Percentiles rank a stretch among this genome's conserved stretches.
Evolutionary conservation across 2,797 vertebrate species (phyloP).

Genomic region (Hapalemur alaotrensis): DNA sequence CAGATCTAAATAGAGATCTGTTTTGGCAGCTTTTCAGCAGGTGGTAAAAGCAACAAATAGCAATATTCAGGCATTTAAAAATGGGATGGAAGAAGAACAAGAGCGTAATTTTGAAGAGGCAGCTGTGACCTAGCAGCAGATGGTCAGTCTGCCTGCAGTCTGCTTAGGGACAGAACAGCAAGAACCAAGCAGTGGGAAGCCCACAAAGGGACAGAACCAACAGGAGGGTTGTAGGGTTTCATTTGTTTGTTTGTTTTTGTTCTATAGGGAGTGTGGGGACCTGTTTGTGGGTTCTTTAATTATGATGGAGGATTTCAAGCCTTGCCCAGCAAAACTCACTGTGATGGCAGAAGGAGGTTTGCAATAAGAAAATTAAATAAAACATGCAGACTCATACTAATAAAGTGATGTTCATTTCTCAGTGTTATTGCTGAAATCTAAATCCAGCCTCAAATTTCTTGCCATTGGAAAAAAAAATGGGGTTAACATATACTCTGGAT

Average conservation of each 20-base stretch:
- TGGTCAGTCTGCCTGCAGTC: background rate
- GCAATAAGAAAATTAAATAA: background rate
- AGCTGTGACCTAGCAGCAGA: slow-evolving; percentile 27
- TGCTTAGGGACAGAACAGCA: background rate
- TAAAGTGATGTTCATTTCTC: background rate
- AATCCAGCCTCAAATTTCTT: background rate
- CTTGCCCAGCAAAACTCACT: background rate
- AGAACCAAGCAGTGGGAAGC: background rate
- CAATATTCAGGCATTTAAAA: background rate
- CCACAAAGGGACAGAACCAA: background rate
- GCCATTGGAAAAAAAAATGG: background rate
- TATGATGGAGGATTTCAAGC: background rate
- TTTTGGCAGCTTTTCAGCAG: slow-evolving; percentile 60
- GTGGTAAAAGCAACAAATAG: slow-evolving; percentile 10
- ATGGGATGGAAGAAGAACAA: background rate
- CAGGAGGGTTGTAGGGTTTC: background rate
- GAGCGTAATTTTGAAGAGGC: background rate
- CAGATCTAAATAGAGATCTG: slow-evolving; percentile 25
- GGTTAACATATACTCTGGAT: background rate
- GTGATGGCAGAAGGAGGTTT: background rate
- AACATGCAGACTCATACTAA: background rate
- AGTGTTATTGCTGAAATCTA: background rate
- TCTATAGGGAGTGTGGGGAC: background rate
- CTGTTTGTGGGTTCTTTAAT: background rate
- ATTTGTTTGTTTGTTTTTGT: background rate